Evolutionary conservation across 2,888 invertebrate species (phyloP).

Genomic region (Orthosia gothica): DNA sequence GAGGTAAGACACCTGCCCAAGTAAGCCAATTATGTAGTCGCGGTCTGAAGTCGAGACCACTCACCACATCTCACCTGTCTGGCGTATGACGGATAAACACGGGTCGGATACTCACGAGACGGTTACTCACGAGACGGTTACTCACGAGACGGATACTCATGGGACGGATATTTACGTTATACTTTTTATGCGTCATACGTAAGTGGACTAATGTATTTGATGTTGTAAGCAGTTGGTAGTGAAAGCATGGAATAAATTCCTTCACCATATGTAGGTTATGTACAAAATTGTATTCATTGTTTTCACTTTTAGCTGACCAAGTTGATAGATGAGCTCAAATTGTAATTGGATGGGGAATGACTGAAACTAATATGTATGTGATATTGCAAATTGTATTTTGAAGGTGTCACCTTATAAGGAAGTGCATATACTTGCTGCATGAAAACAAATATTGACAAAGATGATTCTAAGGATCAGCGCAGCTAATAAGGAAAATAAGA

Average conservation of each 20-base stretch:
- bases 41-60: constrained; percentile 92
- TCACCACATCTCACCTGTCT: constrained; percentile 31
- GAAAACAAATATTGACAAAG: background rate
- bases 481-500: background rate
- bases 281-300: background rate
- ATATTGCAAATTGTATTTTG: background rate
- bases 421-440: background rate
- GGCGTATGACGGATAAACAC: constrained; percentile 57
- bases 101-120: background rate
- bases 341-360: constrained; percentile 6
- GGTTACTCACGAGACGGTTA: background rate
- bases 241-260: background rate
- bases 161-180: background rate
- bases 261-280: too few relatives aligned
- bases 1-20: constrained; percentile 93
- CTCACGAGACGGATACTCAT: background rate
- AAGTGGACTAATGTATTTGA: background rate
- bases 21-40: constrained; percentile 92
- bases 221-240: constrained; percentile 5
- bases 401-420: background rate
- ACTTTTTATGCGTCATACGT: constrained; percentile 7
- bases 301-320: constrained; percentile 25
- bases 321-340: constrained; percentile 30
- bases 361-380: background rate
- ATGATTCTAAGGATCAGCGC: background rate